A percentile compares a stretch with the other conserved stretches of the same genome.
phyloP scores from a whole-genome alignment of 2,888 invertebrate species.

The Zele albiditarsus region DNA sequence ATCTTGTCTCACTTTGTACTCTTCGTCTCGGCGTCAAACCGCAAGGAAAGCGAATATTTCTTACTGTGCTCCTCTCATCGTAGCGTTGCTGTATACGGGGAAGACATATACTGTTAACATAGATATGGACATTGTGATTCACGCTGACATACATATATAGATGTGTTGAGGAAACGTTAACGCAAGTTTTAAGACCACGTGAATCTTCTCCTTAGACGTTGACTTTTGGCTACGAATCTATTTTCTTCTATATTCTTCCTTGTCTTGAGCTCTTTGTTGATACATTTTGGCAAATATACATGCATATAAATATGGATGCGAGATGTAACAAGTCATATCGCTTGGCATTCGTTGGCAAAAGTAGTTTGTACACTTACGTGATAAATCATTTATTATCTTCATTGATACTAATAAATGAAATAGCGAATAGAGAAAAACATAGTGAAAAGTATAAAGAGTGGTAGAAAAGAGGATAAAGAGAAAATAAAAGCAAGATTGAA shows the following conservation, averaged over 20 bases:
- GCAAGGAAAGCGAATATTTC: conserved; percentile 23
- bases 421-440: not conserved
- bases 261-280: conserved; percentile 4
- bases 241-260: conserved; percentile 2
- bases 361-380: conserved; percentile 30
- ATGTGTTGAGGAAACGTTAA: conserved; percentile 25
- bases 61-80: not conserved
- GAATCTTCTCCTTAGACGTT: not conserved
- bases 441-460: not conserved
- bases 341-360: conserved; percentile 29
- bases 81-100: not conserved
- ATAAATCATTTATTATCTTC: conserved; percentile 37
- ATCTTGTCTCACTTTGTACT: not conserved
- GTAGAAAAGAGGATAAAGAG: not conserved
- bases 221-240: conserved; percentile 34
- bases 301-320: conserved; percentile 32
- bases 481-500: not conserved
- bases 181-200: conserved; percentile 35
- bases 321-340: not conserved
- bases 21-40: not conserved
- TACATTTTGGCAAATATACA: not conserved
- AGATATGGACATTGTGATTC: not conserved
- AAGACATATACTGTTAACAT: not conserved
- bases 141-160: conserved; percentile 8
- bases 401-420: not conserved